Evolutionary conservation across 1,140 invertebrate species (phyloP).

Genomic region (Lasioglossum albipes): DNA sequence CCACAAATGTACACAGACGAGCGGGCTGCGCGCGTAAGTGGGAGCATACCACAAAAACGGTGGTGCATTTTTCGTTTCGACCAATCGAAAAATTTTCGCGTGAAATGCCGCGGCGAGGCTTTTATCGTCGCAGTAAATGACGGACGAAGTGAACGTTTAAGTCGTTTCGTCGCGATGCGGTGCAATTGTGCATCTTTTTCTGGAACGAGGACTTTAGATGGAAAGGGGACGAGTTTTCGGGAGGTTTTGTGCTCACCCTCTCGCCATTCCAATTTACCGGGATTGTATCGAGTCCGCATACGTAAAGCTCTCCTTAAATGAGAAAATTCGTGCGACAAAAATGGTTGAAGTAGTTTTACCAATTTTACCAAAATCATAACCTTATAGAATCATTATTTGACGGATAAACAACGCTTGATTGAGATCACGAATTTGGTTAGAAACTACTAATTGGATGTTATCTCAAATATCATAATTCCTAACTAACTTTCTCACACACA

Average conservation of each 20-base stretch:
- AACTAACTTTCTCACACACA: too few relatives aligned
- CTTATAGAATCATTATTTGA: too few relatives aligned
- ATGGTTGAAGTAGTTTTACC: too few relatives aligned
- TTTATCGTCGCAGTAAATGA: slow-evolving; percentile 26
- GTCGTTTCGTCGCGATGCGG: slow-evolving; percentile 15
- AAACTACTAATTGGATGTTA: too few relatives aligned
- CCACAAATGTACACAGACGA: too few relatives aligned
- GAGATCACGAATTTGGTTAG: too few relatives aligned
- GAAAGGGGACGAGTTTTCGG: background rate
- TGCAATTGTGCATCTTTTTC: background rate
- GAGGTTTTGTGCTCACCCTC: background rate
- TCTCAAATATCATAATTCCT: too few relatives aligned
- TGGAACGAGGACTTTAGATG: too few relatives aligned
- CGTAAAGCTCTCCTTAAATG: too few relatives aligned
- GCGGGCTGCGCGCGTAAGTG: background rate
- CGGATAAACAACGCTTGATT: too few relatives aligned
- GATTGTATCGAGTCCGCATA: background rate
- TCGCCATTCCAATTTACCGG: background rate
- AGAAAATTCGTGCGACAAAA: too few relatives aligned
- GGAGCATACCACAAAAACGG: background rate
- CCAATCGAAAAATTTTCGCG: slow-evolving; percentile 7
- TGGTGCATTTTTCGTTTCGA: background rate
- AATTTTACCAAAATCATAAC: too few relatives aligned
- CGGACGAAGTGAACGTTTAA: slow-evolving; percentile 27
- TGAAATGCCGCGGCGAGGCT: slow-evolving; percentile 4